Evolutionary conservation across 35 echinoderm and acorn worm genomes (phyloP).

Genomic region (Hemicentrotus pulcherrimus): DNA sequence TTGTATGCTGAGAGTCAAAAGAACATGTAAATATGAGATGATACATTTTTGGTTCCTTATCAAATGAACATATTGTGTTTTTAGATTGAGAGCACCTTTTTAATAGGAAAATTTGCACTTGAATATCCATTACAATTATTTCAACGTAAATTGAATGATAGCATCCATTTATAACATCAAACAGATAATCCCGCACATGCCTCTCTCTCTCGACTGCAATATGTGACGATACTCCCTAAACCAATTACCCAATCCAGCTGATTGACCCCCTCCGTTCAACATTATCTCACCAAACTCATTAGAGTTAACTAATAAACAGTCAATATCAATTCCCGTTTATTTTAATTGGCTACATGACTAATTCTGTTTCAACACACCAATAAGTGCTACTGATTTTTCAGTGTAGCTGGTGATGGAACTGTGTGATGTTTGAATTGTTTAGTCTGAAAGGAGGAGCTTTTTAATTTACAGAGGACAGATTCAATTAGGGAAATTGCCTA

Average conservation of each 20-base stretch:
- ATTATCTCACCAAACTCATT: background rate
- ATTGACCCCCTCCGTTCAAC: background rate
- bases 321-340: background rate
- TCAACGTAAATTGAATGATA: too few relatives aligned
- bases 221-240: background rate
- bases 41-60: too few relatives aligned
- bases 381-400: background rate
- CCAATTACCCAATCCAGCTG: background rate
- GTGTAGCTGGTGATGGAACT: background rate
- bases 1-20: too few relatives aligned
- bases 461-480: background rate
- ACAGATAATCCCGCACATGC: background rate
- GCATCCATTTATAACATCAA: too few relatives aligned
- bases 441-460: background rate
- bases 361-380: background rate
- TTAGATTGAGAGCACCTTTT: too few relatives aligned
- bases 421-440: background rate
- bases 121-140: too few relatives aligned
- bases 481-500: background rate
- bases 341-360: constrained; percentile 19
- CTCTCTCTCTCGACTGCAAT: background rate
- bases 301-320: background rate
- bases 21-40: too few relatives aligned
- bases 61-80: too few relatives aligned
- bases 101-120: too few relatives aligned